phyloP scores from a whole-genome alignment of 92 coral and sea anemone species.

The Galaxea fascicularis region DNA sequence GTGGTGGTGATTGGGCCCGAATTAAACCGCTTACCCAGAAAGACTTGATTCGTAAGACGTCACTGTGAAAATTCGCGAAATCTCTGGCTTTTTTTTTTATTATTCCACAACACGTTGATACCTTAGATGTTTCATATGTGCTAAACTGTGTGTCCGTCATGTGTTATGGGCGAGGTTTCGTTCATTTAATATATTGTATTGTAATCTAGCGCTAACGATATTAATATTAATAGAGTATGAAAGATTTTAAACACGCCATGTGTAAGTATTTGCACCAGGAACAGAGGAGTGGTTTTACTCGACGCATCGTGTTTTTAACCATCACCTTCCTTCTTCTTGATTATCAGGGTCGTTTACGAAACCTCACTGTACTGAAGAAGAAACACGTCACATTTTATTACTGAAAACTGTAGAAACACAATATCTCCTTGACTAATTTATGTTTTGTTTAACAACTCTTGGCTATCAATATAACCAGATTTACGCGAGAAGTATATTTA shows the following conservation, averaged over 20 bases:
- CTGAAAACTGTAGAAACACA: neutral
- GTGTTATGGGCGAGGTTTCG: neutral
- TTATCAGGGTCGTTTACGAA: neutral
- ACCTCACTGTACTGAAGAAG: neutral
- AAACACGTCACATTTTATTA: neutral
- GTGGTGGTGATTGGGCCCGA: neutral
- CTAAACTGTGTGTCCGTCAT: neutral
- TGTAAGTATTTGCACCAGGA: too few species aligned
- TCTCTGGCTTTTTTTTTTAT: neutral
- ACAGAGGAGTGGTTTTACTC: too few species aligned
- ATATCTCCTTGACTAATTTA: neutral
- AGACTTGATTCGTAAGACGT: neutral
- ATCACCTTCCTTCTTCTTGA: too few species aligned
- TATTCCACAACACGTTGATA: neutral
- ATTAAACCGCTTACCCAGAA: neutral
- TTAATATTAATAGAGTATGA: too few species aligned
- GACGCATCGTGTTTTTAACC: too few species aligned
- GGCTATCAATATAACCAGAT: conserved; percentile 17
- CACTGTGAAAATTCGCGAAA: neutral
- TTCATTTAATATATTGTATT: neutral
- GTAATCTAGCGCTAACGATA: neutral
- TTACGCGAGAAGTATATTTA: neutral
- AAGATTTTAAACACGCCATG: too few species aligned
- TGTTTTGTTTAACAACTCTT: neutral
- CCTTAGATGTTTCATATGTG: neutral